A percentile compares a stretch with the other conserved stretches of the same genome.
These are phyloP conservation scores for Phalacrocorax aristotelis DNA, from an alignment of 2,113 vertebrate genomes.

Conservation along the genomic window DNA sequence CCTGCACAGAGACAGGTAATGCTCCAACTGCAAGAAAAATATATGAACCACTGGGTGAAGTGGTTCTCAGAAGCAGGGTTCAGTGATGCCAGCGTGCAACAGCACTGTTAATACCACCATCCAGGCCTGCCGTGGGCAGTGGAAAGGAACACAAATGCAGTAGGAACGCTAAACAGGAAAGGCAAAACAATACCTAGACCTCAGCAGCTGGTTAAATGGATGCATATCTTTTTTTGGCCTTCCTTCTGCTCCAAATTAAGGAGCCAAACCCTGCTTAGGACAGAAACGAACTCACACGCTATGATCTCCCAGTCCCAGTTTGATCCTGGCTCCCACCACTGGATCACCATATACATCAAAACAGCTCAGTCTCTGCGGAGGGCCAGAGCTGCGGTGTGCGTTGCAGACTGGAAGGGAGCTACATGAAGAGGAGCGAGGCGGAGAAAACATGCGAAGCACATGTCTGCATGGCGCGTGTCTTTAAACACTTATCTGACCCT, in stretches of 20 bases:
- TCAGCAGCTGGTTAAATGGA: neutral
- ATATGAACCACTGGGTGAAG: neutral
- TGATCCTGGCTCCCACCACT: neutral
- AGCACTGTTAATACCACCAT: neutral
- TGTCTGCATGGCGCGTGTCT: neutral
- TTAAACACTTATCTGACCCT: neutral
- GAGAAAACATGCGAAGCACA: conserved; percentile 11
- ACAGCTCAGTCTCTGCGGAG: neutral
- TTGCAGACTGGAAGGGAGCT: neutral
- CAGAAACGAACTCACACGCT: neutral
- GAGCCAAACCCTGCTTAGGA: neutral
- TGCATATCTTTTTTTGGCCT: neutral
- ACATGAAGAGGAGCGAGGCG: neutral
- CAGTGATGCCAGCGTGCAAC: neutral
- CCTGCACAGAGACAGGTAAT: neutral
- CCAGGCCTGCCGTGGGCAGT: neutral
- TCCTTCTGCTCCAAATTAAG: neutral
- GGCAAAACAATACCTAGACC: neutral
- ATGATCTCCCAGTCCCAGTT: neutral
- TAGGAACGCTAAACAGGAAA: neutral
- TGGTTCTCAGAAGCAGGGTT: neutral
- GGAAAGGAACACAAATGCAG: neutral
- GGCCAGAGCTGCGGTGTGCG: neutral
- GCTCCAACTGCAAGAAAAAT: neutral
- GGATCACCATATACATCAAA: neutral